phyloP scores from a whole-genome alignment of 1,140 invertebrate species.

The Chironomus tepperi region DNA sequence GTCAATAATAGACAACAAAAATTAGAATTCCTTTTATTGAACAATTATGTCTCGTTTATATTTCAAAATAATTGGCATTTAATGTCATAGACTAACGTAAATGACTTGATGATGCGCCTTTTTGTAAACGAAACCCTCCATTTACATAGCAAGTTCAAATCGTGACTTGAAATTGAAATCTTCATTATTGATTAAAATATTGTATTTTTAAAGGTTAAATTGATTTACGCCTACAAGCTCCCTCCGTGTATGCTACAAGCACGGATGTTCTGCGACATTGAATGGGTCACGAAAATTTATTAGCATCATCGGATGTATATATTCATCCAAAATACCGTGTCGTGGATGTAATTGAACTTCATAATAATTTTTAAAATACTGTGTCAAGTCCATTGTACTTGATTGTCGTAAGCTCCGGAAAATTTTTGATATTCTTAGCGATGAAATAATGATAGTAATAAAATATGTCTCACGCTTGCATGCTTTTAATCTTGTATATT shows the following conservation, averaged over 20 bases:
- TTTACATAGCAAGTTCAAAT: not conserved
- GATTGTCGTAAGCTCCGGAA: not conserved
- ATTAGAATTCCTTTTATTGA: not conserved
- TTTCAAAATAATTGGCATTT: conserved; percentile 14
- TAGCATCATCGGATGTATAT: not conserved
- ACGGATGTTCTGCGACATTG: not conserved
- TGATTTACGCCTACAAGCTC: not conserved
- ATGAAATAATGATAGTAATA: conserved; percentile 1
- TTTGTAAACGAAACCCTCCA: not conserved
- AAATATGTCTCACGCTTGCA: not conserved
- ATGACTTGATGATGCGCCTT: conserved; percentile 2
- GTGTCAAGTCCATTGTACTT: not conserved
- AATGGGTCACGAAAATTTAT: not conserved
- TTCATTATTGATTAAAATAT: not conserved
- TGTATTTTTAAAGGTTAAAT: not conserved
- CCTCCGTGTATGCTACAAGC: not conserved
- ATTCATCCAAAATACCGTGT: not conserved
- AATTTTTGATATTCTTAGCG: not conserved
- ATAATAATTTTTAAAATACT: not conserved
- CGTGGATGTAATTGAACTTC: not conserved
- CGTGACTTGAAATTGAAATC: not conserved
- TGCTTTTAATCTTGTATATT: not conserved
- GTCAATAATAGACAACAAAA: not conserved
- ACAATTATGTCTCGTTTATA: not conserved
- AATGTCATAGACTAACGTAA: not conserved